Evolutionary conservation across 2,113 vertebrate species (phyloP).

Genomic region (Psittacula cyanocephala): DNA sequence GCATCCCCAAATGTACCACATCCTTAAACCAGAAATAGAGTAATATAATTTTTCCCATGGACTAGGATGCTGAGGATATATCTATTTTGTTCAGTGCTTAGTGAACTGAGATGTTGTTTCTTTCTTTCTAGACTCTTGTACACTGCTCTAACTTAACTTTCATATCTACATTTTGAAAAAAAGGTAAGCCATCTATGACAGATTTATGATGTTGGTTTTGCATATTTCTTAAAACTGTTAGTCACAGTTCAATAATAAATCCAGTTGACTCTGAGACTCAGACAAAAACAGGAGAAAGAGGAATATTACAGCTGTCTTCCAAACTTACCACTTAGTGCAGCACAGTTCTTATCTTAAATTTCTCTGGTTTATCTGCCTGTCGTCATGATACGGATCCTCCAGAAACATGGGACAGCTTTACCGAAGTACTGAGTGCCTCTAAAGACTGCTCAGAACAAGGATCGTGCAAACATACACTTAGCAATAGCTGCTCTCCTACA

Average conservation of each 20-base stretch:
- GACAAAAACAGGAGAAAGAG: not conserved
- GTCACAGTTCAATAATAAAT: not conserved
- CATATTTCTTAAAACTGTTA: not conserved
- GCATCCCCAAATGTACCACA: not conserved
- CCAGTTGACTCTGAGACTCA: not conserved
- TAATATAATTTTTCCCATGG: not conserved
- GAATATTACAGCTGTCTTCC: not conserved
- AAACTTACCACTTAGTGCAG: not conserved
- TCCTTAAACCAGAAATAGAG: not conserved
- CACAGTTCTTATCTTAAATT: not conserved
- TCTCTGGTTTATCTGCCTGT: not conserved
- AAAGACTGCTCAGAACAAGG: not conserved
- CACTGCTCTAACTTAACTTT: not conserved
- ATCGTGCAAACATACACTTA: not conserved
- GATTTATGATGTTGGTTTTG: not conserved
- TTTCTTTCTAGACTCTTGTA: not conserved
- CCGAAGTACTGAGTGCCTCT: not conserved
- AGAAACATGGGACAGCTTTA: not conserved
- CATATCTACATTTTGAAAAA: not conserved
- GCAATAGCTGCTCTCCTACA: fast-evolving
- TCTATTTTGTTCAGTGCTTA: not conserved
- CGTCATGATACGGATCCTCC: not conserved
- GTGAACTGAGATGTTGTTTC: not conserved
- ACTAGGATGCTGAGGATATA: not conserved
- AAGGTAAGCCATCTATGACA: not conserved